Evolutionary conservation across 2,797 vertebrate genomes (phyloP), one percentile per base, ranked within the genome.

Genomic region (Pygocentrus nattereri): DNA sequence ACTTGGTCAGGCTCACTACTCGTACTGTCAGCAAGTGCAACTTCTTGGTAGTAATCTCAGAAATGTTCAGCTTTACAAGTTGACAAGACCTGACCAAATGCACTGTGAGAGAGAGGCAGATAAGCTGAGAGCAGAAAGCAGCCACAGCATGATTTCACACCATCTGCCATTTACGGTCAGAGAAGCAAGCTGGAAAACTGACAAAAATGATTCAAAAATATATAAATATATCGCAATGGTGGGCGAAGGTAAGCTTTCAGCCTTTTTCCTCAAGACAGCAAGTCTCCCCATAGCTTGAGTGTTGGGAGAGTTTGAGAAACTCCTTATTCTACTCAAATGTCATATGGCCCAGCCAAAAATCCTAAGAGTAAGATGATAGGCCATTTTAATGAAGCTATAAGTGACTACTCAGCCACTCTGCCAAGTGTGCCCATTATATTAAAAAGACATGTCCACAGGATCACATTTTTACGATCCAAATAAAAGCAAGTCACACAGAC

Each of bases 381-480:
- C 67, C 27, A 80, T 70, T 81, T 67, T 70, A 76, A 61, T 70
- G 65, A 70, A 38, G 64, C 80, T 70, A 27, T 11, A 62, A 65
- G 5, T 61, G 80, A 81, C 64, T 62, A 19, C 19, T 34, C 61
- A 31, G 18, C 30, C 18, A 34, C 47, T 70, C 54, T 41, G 62
- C 50, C 71, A 68, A 47, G 34, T 25, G 38, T 23, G 47, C 41
- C 18, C 1, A 2, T 25, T 44, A 69, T 23, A 47, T 44, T 23
- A 30, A 58, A 18, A 19, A 64, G 61, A 64, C 61, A 64, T 12
- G 30, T 64, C 64, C 72, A 31, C 12, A 25, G 62, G 25, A 61
- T 44, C 62, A 4, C 47, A 25, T 80, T 75, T 80, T 19, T 16
- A 30, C 30, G 4, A 19, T 16, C 1, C 31, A 38, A 21, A 12